A percentile compares a stretch with the other conserved stretches of the same genome.
phyloP scores from a whole-genome alignment of 2,113 vertebrate species.

The Myrmophylax atrothorax region DNA sequence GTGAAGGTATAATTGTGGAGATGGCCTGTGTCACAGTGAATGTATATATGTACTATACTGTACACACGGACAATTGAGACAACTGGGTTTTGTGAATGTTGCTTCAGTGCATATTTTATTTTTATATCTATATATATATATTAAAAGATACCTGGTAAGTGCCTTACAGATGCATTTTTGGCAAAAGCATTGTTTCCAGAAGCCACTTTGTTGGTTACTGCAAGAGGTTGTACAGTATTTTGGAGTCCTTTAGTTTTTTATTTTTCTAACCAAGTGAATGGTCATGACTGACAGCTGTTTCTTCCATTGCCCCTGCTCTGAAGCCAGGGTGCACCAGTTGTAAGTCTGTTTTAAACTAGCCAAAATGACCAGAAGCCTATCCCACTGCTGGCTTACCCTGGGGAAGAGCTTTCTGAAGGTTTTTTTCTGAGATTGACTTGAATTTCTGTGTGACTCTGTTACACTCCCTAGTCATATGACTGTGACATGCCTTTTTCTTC shows the following conservation, averaged over 20 bases:
- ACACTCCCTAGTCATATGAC: slow-evolving; percentile 57
- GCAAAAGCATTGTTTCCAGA: slow-evolving; percentile 70
- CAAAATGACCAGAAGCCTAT: slow-evolving; percentile 35
- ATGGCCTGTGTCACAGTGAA: background rate
- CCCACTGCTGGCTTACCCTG: slow-evolving; percentile 19
- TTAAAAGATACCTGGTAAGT: slow-evolving; percentile 75
- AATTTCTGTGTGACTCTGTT: slow-evolving; percentile 67
- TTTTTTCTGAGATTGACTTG: slow-evolving; percentile 56
- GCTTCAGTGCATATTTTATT: slow-evolving; percentile 81
- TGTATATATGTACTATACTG: slow-evolving; percentile 77
- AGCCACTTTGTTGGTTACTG: slow-evolving; percentile 58
- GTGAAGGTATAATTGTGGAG: slow-evolving; percentile 76
- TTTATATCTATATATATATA: slow-evolving; percentile 73
- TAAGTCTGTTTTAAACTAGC: slow-evolving; percentile 53
- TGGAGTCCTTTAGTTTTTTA: slow-evolving; percentile 57
- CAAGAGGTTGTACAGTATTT: slow-evolving; percentile 69
- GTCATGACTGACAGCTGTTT: background rate
- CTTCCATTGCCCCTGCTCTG: background rate
- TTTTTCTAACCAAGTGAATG: slow-evolving; percentile 29
- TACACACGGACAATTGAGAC: slow-evolving; percentile 62
- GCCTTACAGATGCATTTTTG: slow-evolving; percentile 80
- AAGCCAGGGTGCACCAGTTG: background rate
- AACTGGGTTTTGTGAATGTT: slow-evolving; percentile 76
- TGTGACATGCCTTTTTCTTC: slow-evolving; percentile 76
- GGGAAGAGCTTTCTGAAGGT: slow-evolving; percentile 59